phyloP scores from a whole-genome alignment of 2,888 invertebrate species.

The Caenorhabditis sp. region DNA sequence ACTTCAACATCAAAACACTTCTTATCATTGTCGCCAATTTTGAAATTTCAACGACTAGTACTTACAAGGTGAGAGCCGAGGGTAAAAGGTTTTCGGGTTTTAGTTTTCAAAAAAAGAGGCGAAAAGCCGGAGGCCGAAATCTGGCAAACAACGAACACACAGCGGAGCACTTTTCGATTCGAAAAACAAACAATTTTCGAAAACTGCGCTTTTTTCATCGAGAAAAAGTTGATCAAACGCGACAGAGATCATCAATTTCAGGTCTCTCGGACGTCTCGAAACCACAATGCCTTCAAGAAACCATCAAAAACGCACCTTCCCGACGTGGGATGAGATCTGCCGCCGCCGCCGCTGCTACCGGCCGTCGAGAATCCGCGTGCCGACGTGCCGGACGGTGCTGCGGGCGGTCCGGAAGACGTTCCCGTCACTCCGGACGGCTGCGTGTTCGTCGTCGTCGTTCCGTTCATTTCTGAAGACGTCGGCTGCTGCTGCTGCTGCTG shows the following conservation, averaged over 20 bases:
- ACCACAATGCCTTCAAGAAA: too few species aligned
- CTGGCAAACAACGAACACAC: constrained; percentile 33
- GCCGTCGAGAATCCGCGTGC: constrained; percentile 15
- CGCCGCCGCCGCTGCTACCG: constrained; percentile 40
- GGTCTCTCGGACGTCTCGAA: too few species aligned
- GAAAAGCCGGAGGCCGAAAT: constrained; percentile 23
- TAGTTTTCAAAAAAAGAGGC: not conserved
- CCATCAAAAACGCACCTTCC: constrained; percentile 42
- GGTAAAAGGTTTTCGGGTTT: not conserved
- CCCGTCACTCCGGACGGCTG: constrained; percentile 10
- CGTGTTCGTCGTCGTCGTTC: constrained; percentile 30
- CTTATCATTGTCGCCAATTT: too few species aligned
- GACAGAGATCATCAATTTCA: not conserved
- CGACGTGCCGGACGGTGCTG: constrained; percentile 10
- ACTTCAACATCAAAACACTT: too few species aligned
- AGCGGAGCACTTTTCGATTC: constrained; percentile 11
- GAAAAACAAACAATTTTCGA: constrained; percentile 55
- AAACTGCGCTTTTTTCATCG: constrained; percentile 20
- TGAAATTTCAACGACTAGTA: constrained; percentile 25
- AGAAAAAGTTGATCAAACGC: not conserved
- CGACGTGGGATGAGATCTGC: constrained; percentile 33
- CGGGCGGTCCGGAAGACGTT: constrained; percentile 35
- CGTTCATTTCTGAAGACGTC: constrained; percentile 50
- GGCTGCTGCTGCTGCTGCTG: constrained; percentile 10
- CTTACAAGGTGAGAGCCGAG: constrained; percentile 6